phyloP scores from a whole-genome alignment of 1,140 invertebrate genomes.

The Thaumatotibia leucotreta region DNA sequence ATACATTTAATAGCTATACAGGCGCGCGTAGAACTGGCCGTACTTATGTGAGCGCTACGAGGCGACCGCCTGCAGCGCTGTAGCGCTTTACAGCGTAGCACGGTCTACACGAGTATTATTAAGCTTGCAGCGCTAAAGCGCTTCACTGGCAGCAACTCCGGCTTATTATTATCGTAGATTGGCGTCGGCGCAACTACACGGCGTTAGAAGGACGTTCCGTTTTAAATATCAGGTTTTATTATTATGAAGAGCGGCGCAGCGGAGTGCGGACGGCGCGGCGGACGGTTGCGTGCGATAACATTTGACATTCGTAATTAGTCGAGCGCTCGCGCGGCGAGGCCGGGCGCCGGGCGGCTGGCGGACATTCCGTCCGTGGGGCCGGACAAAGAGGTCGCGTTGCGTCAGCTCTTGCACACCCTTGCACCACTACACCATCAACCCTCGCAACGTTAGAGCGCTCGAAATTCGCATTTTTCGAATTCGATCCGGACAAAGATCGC shows the following conservation, averaged over 20 bases:
- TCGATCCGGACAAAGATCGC: no score
- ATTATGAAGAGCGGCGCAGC: constrained; percentile 75
- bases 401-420: constrained; percentile 46
- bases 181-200: constrained; percentile 77
- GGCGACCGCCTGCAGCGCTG: constrained; percentile 42
- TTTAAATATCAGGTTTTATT: constrained; percentile 78
- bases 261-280: constrained; percentile 66
- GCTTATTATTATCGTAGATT: constrained; percentile 77
- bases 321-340: constrained; percentile 56
- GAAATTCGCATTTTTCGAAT: no score
- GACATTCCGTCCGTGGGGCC: constrained; percentile 63
- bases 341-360: constrained; percentile 55
- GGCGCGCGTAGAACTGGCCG: constrained; percentile 76
- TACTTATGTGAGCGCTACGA: constrained; percentile 74
- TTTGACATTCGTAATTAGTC: constrained; percentile 74
- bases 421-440: background rate
- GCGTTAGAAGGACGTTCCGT: constrained; percentile 77
- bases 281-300: constrained; percentile 74
- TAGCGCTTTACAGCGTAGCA: constrained; percentile 41
- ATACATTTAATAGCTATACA: constrained; percentile 77
- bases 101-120: constrained; percentile 30
- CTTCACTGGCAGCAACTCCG: constrained; percentile 46
- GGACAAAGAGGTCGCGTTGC: constrained; percentile 72
- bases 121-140: constrained; percentile 51
- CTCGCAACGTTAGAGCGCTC: no score